These are phyloP conservation scores for Plagodis dolabraria DNA, from an alignment of 2,888 invertebrate species.

Conservation along the genomic window DNA sequence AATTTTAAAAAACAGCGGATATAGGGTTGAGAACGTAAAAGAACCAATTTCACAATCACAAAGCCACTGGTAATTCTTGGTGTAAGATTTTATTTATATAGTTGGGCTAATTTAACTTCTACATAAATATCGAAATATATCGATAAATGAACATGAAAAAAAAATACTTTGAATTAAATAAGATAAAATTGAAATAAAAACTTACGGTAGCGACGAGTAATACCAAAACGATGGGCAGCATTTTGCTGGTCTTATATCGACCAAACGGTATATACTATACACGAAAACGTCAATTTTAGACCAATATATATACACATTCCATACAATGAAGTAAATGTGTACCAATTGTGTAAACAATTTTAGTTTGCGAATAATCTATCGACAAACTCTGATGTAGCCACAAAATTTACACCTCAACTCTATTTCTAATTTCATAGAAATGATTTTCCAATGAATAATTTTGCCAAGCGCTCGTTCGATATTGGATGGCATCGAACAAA, in stretches of 20 bases:
- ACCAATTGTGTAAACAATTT: slow-evolving; percentile 61
- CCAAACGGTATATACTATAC: slow-evolving; percentile 80
- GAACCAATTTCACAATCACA: too few species aligned
- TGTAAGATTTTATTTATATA: too few species aligned
- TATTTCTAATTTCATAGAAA: slow-evolving; percentile 14
- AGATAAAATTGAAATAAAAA: slow-evolving; percentile 23
- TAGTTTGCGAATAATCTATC: slow-evolving; percentile 38
- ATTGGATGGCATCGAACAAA: slow-evolving; percentile 53
- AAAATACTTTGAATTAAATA: not conserved
- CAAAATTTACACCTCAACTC: not conserved
- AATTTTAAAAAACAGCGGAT: too few species aligned
- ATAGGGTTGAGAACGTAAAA: too few species aligned
- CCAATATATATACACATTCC: slow-evolving; percentile 68
- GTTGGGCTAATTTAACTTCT: too few species aligned
- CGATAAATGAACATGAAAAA: too few species aligned
- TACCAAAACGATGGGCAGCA: slow-evolving; percentile 70
- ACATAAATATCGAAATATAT: too few species aligned
- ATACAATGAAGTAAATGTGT: slow-evolving; percentile 50
- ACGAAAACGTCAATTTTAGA: slow-evolving; percentile 42
- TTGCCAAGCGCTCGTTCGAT: slow-evolving; percentile 24
- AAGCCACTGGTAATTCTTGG: too few species aligned
- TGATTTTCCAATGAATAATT: slow-evolving; percentile 25
- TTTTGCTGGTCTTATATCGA: slow-evolving; percentile 65
- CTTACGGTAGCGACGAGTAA: slow-evolving; percentile 70
- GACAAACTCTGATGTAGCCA: slow-evolving; percentile 7